phyloP scores from a whole-genome alignment of 2,113 vertebrate genomes.

The Burhinus bistriatus region DNA sequence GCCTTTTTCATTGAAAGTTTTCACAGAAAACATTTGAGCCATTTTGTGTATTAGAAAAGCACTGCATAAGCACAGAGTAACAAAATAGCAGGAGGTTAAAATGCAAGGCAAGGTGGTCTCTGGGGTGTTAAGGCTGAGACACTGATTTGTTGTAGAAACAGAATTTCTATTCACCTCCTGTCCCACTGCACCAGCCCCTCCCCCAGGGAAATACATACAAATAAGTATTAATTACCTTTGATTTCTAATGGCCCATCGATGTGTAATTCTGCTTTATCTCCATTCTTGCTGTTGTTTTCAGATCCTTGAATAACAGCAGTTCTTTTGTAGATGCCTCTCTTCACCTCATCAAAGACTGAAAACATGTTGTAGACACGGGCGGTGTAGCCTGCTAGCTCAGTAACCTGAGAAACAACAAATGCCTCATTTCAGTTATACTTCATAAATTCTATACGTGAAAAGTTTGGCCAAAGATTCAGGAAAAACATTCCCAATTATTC shows the following conservation, averaged over 20 bases:
- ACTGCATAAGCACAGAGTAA: not conserved
- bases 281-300: slow-evolving; percentile 69
- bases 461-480: not conserved
- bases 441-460: not conserved
- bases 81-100: not conserved
- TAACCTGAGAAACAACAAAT: slow-evolving; percentile 79
- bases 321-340: slow-evolving; percentile 91
- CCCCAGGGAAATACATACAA: not conserved
- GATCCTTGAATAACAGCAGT: slow-evolving; percentile 69
- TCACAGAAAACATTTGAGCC: not conserved
- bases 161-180: not conserved
- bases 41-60: not conserved
- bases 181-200: not conserved
- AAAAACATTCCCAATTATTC: not conserved
- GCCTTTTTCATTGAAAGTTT: not conserved
- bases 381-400: slow-evolving; percentile 95
- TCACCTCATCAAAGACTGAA: slow-evolving; percentile 93
- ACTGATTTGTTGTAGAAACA: not conserved
- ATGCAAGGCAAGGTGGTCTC: not conserved
- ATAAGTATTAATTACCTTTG: slow-evolving; percentile 78
- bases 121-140: not conserved
- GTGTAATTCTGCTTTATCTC: slow-evolving; percentile 73
- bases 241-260: slow-evolving; percentile 86
- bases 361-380: slow-evolving; percentile 97
- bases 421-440: not conserved